phyloP scores from a whole-genome alignment of 2,888 invertebrate genomes.

The Prenolepis imparis region DNA sequence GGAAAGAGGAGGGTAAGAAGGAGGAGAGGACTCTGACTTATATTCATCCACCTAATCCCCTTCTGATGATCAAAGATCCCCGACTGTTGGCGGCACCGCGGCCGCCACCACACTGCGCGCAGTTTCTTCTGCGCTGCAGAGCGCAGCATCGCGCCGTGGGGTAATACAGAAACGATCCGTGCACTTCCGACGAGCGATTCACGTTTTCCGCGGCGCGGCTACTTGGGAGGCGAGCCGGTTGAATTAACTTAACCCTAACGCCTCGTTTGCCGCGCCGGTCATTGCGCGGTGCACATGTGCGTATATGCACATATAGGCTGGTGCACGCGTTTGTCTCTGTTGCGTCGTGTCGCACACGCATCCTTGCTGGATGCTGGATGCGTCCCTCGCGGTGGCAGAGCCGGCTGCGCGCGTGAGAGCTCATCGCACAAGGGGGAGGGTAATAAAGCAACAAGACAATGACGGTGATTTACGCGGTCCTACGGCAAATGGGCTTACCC shows the following conservation, averaged over 20 bases:
- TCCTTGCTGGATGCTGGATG: constrained; percentile 5
- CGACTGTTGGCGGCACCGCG: constrained; percentile 46
- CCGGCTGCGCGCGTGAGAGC: constrained; percentile 43
- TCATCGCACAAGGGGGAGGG: constrained; percentile 53
- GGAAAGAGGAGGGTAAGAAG: neutral
- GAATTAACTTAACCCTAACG: constrained; percentile 72
- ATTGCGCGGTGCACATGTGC: constrained; percentile 38
- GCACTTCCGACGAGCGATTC: constrained; percentile 72
- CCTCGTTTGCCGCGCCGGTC: constrained; percentile 62
- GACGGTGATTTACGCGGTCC: constrained; percentile 79
- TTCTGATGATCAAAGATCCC: constrained; percentile 70
- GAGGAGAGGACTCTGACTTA: constrained; percentile 65
- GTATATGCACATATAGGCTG: neutral
- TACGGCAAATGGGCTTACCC: constrained; percentile 78
- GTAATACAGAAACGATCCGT: constrained; percentile 75
- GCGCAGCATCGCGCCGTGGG: constrained; percentile 42
- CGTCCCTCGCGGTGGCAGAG: constrained; percentile 44
- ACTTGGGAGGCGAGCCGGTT: constrained; percentile 73
- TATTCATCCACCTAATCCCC: constrained; percentile 72
- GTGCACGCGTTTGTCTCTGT: neutral
- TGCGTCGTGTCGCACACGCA: constrained; percentile 9
- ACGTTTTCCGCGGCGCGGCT: constrained; percentile 66
- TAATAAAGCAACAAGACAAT: constrained; percentile 80
- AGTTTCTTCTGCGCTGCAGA: constrained; percentile 60
- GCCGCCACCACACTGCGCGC: constrained; percentile 44